These are phyloP conservation scores for Oxygymnocypris stewartii DNA, from an alignment of 2,113 vertebrate species.

Conservation along the genomic window DNA sequence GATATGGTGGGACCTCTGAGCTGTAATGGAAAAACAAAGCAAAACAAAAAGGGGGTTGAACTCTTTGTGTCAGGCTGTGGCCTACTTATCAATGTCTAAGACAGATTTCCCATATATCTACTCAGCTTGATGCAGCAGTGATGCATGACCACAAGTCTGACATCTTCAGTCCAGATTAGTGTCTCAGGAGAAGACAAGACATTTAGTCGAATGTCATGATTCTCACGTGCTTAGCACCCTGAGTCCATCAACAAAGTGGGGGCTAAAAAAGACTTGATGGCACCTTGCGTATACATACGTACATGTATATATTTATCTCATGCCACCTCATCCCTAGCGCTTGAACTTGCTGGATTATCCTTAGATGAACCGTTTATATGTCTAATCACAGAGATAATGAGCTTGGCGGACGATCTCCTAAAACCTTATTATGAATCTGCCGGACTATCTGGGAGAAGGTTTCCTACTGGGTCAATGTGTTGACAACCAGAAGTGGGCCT, in stretches of 20 bases:
- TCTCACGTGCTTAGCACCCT: slow-evolving; percentile 45
- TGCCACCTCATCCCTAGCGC: neutral
- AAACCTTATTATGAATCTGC: slow-evolving; percentile 53
- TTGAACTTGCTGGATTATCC: slow-evolving; percentile 65
- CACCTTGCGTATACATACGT: neutral
- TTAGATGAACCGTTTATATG: slow-evolving; percentile 69
- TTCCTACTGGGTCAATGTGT: slow-evolving; percentile 1
- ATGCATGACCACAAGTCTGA: slow-evolving; percentile 31
- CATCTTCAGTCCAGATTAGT: slow-evolving; percentile 36
- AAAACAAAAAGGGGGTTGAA: slow-evolving; percentile 47
- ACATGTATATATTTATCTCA: neutral
- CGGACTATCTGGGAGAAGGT: slow-evolving; percentile 9
- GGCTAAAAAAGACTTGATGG: slow-evolving; percentile 11
- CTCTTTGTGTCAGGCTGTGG: slow-evolving; percentile 31
- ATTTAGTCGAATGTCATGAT: slow-evolving; percentile 19
- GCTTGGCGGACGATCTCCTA: slow-evolving; percentile 43
- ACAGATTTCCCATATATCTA: slow-evolving; percentile 51
- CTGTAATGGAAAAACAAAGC: slow-evolving; percentile 62
- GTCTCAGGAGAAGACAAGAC: slow-evolving; percentile 16
- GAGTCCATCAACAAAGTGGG: neutral
- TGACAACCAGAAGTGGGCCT: neutral
- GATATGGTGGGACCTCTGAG: slow-evolving; percentile 70
- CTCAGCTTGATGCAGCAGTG: slow-evolving; percentile 42
- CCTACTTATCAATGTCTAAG: slow-evolving; percentile 40
- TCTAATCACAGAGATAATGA: slow-evolving; percentile 70